Evolutionary conservation across 2,113 vertebrate genomes (phyloP).

Genomic region (Petaurus breviceps): DNA sequence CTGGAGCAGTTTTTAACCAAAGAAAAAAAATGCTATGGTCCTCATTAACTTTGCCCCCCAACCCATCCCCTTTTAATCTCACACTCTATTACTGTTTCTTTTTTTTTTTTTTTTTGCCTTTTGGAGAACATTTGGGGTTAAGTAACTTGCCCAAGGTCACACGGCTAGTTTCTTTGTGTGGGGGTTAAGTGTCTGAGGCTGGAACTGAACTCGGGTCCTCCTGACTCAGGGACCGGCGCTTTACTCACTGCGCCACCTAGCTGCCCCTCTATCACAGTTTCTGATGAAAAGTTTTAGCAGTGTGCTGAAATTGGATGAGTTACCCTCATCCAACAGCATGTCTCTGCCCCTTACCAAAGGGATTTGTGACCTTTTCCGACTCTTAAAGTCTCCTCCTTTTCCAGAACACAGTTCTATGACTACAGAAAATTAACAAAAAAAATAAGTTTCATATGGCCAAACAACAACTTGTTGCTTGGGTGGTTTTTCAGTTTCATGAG

Average conservation of each 20-base stretch:
- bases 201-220: no score
- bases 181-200: no score
- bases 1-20: not conserved
- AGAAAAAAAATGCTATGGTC: not conserved
- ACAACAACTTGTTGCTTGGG: not conserved
- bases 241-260: no score
- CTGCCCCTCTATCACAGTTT: not conserved
- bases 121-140: no score
- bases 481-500: not conserved
- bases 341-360: not conserved
- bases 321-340: not conserved
- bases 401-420: not conserved
- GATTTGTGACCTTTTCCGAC: not conserved
- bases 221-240: no score
- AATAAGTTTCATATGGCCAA: no score
- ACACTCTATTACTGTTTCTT: not conserved
- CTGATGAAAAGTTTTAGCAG: not conserved
- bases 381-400: not conserved
- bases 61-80: not conserved
- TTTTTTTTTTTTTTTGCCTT: no score
- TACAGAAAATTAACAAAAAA: not conserved
- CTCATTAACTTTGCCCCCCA: not conserved
- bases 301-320: no score
- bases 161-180: no score
- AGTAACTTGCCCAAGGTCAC: no score